phyloP scores from a whole-genome alignment of 2,888 invertebrate genomes.

The Dasysyrphus albostriatus region DNA sequence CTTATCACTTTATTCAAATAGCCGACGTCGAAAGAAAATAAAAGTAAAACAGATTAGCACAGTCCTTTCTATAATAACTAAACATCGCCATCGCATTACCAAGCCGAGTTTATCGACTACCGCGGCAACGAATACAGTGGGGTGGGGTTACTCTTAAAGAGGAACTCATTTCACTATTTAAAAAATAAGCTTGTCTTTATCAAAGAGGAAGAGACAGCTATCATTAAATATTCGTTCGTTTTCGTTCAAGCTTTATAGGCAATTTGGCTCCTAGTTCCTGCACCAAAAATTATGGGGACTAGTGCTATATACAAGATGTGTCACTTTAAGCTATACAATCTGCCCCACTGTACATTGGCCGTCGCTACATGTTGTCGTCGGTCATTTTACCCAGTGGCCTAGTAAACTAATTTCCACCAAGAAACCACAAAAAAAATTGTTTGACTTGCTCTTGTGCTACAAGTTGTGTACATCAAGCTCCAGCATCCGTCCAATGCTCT shows the following conservation, averaged over 20 bases:
- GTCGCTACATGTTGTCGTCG: background rate
- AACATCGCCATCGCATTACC: background rate
- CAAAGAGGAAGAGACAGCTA: too few species aligned
- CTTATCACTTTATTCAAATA: slow-evolving; percentile 38
- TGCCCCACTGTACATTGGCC: background rate
- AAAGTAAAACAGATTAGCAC: slow-evolving; percentile 20
- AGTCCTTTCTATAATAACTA: slow-evolving; percentile 22
- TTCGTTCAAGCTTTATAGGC: too few species aligned
- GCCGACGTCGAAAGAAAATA: slow-evolving; percentile 10
- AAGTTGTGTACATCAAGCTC: slow-evolving; percentile 30
- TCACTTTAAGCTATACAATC: too few species aligned
- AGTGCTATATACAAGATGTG: too few species aligned
- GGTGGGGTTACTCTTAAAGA: background rate
- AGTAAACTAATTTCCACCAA: slow-evolving; percentile 55
- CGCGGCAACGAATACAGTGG: background rate
- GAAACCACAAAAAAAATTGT: slow-evolving; percentile 33
- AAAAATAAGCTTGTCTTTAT: too few species aligned
- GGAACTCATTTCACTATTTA: background rate
- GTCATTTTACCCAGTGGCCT: slow-evolving; percentile 38
- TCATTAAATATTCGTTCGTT: too few species aligned
- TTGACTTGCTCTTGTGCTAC: slow-evolving; percentile 21
- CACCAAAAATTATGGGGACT: too few species aligned
- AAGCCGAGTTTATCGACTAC: background rate
- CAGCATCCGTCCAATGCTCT: slow-evolving; percentile 37
- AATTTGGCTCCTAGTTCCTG: too few species aligned